Evolutionary conservation across 1,140 invertebrate species (phyloP), one percentile per base, ranked within the genome.

Genomic region (Drosophila kikkawai): DNA sequence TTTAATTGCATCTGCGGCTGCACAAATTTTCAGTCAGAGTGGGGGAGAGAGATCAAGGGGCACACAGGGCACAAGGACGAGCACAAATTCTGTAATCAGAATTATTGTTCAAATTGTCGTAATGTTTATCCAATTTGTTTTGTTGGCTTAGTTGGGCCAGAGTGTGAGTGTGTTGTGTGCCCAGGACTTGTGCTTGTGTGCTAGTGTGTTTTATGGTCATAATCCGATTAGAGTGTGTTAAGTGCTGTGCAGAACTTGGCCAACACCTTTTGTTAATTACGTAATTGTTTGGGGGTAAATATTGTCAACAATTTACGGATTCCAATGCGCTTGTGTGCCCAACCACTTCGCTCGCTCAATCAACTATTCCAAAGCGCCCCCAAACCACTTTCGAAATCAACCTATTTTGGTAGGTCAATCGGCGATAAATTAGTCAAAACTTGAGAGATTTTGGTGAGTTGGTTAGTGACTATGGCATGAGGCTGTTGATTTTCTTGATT

Each of bases 51-150:
- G 37, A 29, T 17, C n/a, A 29, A 47, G 29, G 61, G 29, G 32
- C 15, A 53, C 47, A n/a, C 66, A 15, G 29, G 19, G 66, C 17
- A 42, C 69, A 58, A 70, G 66, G 69, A 48, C 44, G 69, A 60
- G 70, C 63, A 79, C 63, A 79, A 85, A 81, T 87, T 76, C 70
- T 79, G 69, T 79, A 87, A 83, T 83, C 84, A 82, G 81, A 86
- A 86, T 87, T 87, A 87, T 90, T 87, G 85, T 85, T 87, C 84
- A 81, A 76, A 84, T 87, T 87, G 84, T 90, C 70, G 80, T 90
- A 85, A 90, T 87, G 83, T 87, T 87, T 87, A 78, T 79, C 82
- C 85, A 87, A 84, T 87, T 87, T 84, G 84, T 87, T 87, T 75
- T 87, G 68, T 69, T 75, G 55, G 80, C 66, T 88, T 80, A 75